Percentiles rank a stretch among this genome's conserved stretches.
Conservation (phyloP, 2,113 vertebrate genomes). For the Saccopteryx leptura region DNA sequence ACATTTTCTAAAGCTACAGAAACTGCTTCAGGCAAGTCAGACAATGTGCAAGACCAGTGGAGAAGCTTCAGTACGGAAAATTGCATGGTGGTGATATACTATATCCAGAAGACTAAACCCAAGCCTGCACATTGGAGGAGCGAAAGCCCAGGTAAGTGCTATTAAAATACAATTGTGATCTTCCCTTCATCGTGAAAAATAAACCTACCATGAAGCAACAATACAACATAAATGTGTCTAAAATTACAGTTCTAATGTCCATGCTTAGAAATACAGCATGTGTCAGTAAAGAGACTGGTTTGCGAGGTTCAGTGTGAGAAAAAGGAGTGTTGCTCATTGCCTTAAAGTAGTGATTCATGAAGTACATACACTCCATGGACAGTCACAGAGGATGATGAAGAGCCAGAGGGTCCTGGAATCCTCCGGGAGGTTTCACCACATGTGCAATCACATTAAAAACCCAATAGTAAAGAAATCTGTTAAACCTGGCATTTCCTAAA, state of each 20-base stretch:
- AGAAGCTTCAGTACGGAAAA: slow-evolving; percentile 35
- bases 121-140: background rate
- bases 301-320: slow-evolving; percentile 8
- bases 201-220: background rate
- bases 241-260: background rate
- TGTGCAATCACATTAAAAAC: background rate
- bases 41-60: slow-evolving; percentile 5
- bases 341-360: background rate
- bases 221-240: background rate
- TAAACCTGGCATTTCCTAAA: slow-evolving; percentile 43
- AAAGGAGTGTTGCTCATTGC: background rate
- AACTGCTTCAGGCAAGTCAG: slow-evolving; percentile 48
- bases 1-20: slow-evolving; percentile 51
- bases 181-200: background rate
- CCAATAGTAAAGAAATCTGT: background rate
- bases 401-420: background rate
- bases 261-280: background rate
- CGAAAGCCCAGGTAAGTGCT: background rate
- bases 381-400: background rate
- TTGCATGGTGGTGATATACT: accelerated
- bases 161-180: background rate
- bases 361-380: background rate
- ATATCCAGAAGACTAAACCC: background rate
- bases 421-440: background rate
- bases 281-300: background rate